These are phyloP conservation scores for Bujurquina vittata DNA, from an alignment of 2,113 vertebrate species.

Conservation along the genomic window DNA sequence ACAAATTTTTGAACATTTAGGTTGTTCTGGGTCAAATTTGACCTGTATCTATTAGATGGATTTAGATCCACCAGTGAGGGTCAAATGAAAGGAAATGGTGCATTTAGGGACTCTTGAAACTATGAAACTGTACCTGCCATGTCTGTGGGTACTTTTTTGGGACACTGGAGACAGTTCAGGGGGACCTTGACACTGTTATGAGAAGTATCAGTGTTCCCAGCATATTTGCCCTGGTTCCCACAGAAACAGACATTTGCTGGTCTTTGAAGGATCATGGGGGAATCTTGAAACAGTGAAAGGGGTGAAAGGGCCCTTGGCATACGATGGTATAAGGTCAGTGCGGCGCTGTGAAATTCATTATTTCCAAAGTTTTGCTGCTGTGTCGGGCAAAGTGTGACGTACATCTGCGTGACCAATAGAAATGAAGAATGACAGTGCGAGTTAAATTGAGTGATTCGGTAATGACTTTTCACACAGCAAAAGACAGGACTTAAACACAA, in stretches of 20 bases:
- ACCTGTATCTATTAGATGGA: too few relatives aligned
- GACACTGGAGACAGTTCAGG: too few relatives aligned
- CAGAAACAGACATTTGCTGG: background rate
- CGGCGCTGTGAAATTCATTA: too few relatives aligned
- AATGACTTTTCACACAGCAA: too few relatives aligned
- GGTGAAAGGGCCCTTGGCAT: background rate
- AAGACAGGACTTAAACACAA: too few relatives aligned
- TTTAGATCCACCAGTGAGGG: too few relatives aligned
- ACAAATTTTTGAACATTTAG: too few relatives aligned
- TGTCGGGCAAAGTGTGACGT: too few relatives aligned
- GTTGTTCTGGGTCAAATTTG: too few relatives aligned
- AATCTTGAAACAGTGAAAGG: background rate
- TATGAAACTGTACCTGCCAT: background rate
- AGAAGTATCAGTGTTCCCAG: background rate
- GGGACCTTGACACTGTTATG: background rate
- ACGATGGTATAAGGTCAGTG: background rate
- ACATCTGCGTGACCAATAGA: background rate
- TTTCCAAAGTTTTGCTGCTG: background rate
- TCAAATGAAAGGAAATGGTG: background rate
- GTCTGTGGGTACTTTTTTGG: background rate
- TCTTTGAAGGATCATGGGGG: background rate
- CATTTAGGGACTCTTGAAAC: background rate
- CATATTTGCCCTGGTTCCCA: background rate
- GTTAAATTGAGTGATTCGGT: too few relatives aligned
- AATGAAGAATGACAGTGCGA: too few relatives aligned